Evolutionary conservation across 2,888 invertebrate species (phyloP), one percentile per base, ranked within the genome.

Genomic region (Terebella lapidaria): DNA sequence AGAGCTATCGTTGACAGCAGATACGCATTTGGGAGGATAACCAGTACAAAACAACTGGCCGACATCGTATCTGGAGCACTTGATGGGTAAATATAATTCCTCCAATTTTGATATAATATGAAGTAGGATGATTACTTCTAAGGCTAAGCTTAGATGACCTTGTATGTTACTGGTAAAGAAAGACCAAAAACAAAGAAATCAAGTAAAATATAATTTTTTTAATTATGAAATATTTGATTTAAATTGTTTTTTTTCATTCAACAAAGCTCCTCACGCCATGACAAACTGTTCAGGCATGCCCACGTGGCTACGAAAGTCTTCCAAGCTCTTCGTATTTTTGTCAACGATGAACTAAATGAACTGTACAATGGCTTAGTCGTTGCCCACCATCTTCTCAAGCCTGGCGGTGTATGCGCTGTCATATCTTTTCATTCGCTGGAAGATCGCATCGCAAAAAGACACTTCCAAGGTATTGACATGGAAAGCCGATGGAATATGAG

Each of bases 291-390:
- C 59, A 83, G 92, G 63, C 86, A 85, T 1, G 82, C 88, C 1
- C 93, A 94, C 72, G 85, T 86, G 62, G 95, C 94, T 0, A 94
- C 94, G 0, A 94, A 92, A 84, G 88, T 92, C 0, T 96, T 96
- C 82, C 88, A 94, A 83, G 95, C 95, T 0, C 79, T 96, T 63
- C 84, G 96, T 62, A 95, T 96, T 72, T 94, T 96, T 81, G 91
- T 96, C 0, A 96, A 96, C 77, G 91, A 96, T 79, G 96, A 96
- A 83, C 82, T 96, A 0, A 96, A 96, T 78, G 94, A 96, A 84
- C 85, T 96, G 1, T 91, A 94, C 82, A 91, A 90, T 78, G 94
- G 87, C 0, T 86, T 96, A 80, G 77, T 90, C 26, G 72, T 93
- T 58, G 89, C 93, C 0, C 86, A 88, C 64, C 59, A 68, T 5